phyloP scores from a whole-genome alignment of 2,113 vertebrate genomes.

The Fukomys damarensis region DNA sequence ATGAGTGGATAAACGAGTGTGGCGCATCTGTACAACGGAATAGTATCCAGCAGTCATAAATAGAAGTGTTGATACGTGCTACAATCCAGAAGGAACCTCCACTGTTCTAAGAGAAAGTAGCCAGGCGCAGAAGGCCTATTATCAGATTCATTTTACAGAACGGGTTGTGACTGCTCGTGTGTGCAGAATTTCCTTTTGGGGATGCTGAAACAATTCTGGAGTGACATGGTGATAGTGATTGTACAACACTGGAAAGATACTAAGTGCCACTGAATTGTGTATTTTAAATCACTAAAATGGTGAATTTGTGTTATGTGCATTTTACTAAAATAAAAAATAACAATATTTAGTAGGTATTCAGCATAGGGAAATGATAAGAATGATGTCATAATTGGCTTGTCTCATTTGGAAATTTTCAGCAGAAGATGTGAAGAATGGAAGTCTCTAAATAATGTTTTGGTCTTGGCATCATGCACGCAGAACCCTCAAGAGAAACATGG shows the following conservation, averaged over 20 bases:
- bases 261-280: neutral
- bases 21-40: neutral
- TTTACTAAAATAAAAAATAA: neutral
- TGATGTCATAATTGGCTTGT: neutral
- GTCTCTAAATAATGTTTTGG: neutral
- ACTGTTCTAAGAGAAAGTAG: neutral
- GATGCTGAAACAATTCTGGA: neutral
- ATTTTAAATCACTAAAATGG: neutral
- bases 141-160: neutral
- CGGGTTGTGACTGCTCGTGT: neutral
- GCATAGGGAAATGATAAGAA: neutral
- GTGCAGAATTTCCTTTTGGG: neutral
- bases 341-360: neutral
- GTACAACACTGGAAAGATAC: neutral
- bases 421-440: neutral
- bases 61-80: neutral
- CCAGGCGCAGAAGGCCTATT: neutral
- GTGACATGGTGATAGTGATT: neutral
- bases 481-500: neutral
- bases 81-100: neutral
- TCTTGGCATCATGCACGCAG: neutral
- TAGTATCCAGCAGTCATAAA: neutral
- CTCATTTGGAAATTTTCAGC: neutral
- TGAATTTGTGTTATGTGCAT: neutral
- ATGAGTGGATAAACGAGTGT: neutral